phyloP scores from a whole-genome alignment of 1,140 invertebrate genomes.

The Eupeodes corollae region DNA sequence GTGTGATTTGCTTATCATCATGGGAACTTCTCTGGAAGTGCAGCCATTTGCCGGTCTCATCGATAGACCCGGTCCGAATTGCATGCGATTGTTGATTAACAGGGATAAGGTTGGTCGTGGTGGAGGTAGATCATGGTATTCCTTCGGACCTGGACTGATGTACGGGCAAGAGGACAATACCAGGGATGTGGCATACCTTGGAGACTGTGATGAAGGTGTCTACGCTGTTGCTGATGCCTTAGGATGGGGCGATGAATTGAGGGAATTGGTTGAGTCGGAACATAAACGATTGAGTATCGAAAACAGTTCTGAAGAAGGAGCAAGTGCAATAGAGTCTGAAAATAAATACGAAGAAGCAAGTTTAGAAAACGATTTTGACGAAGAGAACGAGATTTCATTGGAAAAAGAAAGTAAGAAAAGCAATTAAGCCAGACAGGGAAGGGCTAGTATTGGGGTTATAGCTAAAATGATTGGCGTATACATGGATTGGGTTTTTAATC shows the following conservation, averaged over 20 bases:
- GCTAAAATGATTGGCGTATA: too few relatives aligned
- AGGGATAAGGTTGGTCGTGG: constrained; percentile 59
- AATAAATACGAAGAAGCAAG: too few relatives aligned
- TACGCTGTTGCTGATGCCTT: constrained; percentile 63
- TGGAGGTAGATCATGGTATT: constrained; percentile 34
- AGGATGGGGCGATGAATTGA: constrained; percentile 66
- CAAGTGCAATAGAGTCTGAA: neutral
- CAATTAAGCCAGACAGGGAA: too few relatives aligned
- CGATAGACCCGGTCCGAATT: constrained; percentile 52
- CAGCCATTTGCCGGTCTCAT: constrained; percentile 90
- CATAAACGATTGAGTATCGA: constrained; percentile 40
- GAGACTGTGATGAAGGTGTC: constrained; percentile 82
- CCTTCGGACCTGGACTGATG: constrained; percentile 39
- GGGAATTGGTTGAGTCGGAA: constrained; percentile 44
- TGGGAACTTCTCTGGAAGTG: constrained; percentile 90
- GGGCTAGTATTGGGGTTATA: too few relatives aligned
- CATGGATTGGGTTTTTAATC: too few relatives aligned
- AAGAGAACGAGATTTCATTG: too few relatives aligned
- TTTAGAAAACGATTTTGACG: too few relatives aligned
- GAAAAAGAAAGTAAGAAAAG: too few relatives aligned
- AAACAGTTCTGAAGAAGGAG: neutral
- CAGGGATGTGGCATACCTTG: constrained; percentile 76
- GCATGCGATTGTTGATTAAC: constrained; percentile 76
- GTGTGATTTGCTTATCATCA: constrained; percentile 87
- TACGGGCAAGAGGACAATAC: constrained; percentile 53